A percentile compares a stretch with the other conserved stretches of the same genome.
Conservation (phyloP, 2,888 invertebrate genomes). For the Cabera pusaria region DNA sequence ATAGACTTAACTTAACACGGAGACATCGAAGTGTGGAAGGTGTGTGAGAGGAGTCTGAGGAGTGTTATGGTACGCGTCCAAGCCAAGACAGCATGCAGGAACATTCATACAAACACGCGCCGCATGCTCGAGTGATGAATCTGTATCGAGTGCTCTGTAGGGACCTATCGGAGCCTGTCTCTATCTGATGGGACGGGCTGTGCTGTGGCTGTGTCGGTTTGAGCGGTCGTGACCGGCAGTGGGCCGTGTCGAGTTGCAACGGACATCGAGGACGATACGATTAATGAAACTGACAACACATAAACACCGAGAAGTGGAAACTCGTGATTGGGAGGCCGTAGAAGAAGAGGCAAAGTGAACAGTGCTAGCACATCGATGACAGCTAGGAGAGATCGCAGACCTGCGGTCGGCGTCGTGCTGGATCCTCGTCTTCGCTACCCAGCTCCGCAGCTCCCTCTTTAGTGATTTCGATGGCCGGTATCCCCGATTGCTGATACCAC, state of each 20-base stretch:
- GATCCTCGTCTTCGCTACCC: constrained; percentile 87
- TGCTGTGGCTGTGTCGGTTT: constrained; percentile 34
- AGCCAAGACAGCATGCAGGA: constrained; percentile 83
- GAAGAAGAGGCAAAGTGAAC: constrained; percentile 76
- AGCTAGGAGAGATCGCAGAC: constrained; percentile 80
- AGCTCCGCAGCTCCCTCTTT: constrained; percentile 88
- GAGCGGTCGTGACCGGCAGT: constrained; percentile 35
- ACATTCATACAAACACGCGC: constrained; percentile 72
- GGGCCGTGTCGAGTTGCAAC: constrained; percentile 57
- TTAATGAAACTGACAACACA: constrained; percentile 76
- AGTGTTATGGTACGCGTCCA: constrained; percentile 60
- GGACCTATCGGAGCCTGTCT: constrained; percentile 31
- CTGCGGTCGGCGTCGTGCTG: constrained; percentile 74
- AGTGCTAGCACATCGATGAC: constrained; percentile 82
- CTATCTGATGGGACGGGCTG: constrained; percentile 21
- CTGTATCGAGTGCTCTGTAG: constrained; percentile 75
- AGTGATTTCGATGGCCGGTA: constrained; percentile 89
- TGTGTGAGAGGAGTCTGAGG: constrained; percentile 59
- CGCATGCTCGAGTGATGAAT: constrained; percentile 72
- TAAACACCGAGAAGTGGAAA: constrained; percentile 78
- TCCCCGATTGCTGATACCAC: constrained; percentile 82
- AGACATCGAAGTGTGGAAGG: constrained; percentile 50
- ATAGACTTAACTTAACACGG: constrained; percentile 39
- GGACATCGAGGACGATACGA: constrained; percentile 67
- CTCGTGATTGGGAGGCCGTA: constrained; percentile 71